These are phyloP conservation scores for Donacobius atricapilla DNA, from an alignment of 2,113 vertebrate species.

Conservation along the genomic window DNA sequence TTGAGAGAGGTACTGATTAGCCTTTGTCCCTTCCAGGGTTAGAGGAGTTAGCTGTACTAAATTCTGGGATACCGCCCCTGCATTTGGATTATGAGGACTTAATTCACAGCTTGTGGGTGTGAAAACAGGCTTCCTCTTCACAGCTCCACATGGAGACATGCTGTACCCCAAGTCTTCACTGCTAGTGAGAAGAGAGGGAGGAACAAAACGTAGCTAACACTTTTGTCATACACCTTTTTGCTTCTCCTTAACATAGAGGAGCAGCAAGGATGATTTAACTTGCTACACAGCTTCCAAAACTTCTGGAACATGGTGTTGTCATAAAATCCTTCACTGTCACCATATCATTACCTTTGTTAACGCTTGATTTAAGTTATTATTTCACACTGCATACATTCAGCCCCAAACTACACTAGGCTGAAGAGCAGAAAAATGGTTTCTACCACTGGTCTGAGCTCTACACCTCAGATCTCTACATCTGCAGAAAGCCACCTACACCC, in stretches of 20 bases:
- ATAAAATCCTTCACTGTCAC: neutral
- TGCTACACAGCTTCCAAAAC: neutral
- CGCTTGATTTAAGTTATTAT: neutral
- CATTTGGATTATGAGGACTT: neutral
- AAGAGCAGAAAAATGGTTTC: neutral
- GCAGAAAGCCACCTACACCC: neutral
- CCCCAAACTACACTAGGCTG: neutral
- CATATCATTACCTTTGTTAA: neutral
- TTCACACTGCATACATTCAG: neutral
- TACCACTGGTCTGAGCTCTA: neutral
- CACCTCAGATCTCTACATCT: neutral
- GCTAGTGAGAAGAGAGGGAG: neutral
- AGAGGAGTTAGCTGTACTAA: neutral
- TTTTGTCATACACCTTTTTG: neutral
- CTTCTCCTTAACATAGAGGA: neutral
- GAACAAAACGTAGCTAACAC: neutral
- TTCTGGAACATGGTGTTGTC: neutral
- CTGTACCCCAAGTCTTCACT: neutral
- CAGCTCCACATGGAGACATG: neutral
- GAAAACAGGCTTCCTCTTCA: neutral
- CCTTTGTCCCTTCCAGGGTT: neutral
- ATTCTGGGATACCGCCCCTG: neutral
- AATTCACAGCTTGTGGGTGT: neutral
- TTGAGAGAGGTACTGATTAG: neutral
- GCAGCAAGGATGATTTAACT: neutral